Conservation (phyloP, 2,797 vertebrate species). For the Myripristis jacobus region DNA sequence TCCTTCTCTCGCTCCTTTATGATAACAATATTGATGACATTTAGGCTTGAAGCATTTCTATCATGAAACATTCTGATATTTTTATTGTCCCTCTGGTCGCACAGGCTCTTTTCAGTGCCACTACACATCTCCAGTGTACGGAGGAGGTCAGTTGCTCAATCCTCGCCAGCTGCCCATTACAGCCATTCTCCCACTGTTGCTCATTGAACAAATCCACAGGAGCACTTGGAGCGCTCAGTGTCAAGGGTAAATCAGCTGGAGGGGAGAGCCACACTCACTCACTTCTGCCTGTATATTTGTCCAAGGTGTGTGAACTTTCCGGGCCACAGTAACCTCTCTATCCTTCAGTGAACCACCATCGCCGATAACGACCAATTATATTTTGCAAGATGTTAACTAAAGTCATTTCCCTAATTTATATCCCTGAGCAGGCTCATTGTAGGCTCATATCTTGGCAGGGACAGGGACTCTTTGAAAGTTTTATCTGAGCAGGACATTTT, state of each 20-base stretch:
- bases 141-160: no score
- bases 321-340: conserved; percentile 26
- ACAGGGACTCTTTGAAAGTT: conserved; percentile 23
- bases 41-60: background rate
- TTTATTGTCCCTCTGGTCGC: background rate
- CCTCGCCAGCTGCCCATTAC: no score
- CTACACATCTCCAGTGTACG: no score
- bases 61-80: background rate
- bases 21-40: background rate
- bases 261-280: background rate
- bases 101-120: no score
- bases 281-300: background rate
- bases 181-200: no score
- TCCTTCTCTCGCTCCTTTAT: background rate
- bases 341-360: background rate
- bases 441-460: conserved; percentile 37
- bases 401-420: conserved; percentile 19
- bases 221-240: no score
- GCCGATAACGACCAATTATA: conserved; percentile 29
- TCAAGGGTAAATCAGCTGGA: background rate
- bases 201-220: no score
- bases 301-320: conserved; percentile 8
- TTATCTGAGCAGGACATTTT: conserved; percentile 1
- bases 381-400: conserved; percentile 11
- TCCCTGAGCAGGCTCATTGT: background rate